Percentiles rank a stretch among this genome's conserved stretches.
phyloP scores from a whole-genome alignment of 2,797 vertebrate species.

The Macropodus opercularis region DNA sequence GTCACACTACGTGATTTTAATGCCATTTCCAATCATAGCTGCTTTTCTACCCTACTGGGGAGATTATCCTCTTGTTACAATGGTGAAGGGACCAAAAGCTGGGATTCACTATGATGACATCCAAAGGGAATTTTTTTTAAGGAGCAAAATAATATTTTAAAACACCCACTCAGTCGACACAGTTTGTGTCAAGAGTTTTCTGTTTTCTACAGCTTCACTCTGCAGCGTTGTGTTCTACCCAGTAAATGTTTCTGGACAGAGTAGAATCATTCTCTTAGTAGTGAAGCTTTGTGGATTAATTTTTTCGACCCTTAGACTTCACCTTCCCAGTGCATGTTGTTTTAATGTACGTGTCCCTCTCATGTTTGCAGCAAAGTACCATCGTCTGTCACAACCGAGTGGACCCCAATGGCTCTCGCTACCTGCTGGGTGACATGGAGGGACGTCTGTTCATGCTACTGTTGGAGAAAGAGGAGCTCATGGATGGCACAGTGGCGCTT shows the following conservation, averaged over 20 bases:
- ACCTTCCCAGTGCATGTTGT: background rate
- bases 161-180: background rate
- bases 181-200: background rate
- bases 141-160: conserved; percentile 1
- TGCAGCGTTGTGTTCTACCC: background rate
- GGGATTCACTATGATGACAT: background rate
- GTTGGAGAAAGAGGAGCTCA: conserved; percentile 97
- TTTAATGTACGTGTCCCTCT: conserved; percentile 3
- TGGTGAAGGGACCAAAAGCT: background rate
- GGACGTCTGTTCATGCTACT: conserved; percentile 98
- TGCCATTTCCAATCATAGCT: conserved; percentile 37
- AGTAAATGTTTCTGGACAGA: too few species aligned
- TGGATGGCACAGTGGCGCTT: conserved; percentile 93
- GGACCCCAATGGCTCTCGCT: conserved; percentile 96
- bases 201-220: background rate
- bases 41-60: conserved; percentile 1
- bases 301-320: background rate
- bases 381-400: conserved; percentile 98
- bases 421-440: conserved; percentile 98
- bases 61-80: conserved; percentile 22
- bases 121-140: conserved; percentile 1
- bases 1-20: conserved; percentile 45
- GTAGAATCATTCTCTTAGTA: too few species aligned
- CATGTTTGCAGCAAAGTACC: conserved; percentile 91
- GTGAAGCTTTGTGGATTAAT: too few species aligned